These are phyloP conservation scores for Cossypha polioptera DNA, from an alignment of 2,797 vertebrate species.

Conservation along the genomic window DNA sequence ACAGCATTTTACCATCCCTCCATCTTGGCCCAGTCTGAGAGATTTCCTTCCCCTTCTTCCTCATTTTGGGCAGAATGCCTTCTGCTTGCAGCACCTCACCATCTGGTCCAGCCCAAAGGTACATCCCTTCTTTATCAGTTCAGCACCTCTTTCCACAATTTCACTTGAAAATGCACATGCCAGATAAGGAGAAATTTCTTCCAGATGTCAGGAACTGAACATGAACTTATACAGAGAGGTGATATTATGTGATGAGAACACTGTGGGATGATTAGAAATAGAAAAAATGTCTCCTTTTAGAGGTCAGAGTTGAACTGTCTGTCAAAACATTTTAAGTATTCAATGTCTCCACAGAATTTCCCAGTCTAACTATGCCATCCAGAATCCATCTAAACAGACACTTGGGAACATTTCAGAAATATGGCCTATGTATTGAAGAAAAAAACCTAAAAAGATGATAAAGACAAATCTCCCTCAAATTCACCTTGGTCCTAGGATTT, in stretches of 20 bases:
- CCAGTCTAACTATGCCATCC: background rate
- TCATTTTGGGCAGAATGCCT: background rate
- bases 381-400: background rate
- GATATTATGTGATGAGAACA: background rate
- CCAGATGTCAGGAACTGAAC: constrained; percentile 22
- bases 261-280: background rate
- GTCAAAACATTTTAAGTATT: background rate
- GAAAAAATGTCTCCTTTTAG: background rate
- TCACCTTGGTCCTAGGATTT: background rate
- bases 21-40: background rate
- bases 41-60: background rate
- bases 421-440: background rate
- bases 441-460: background rate
- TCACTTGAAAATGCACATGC: background rate
- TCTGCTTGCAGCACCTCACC: background rate
- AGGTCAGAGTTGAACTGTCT: background rate
- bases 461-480: background rate
- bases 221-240: background rate
- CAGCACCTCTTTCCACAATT: background rate
- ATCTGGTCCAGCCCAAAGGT: background rate
- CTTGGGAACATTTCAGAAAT: background rate
- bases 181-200: constrained; percentile 34
- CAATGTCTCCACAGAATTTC: background rate
- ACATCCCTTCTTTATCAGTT: background rate
- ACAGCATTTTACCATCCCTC: background rate